phyloP scores from a whole-genome alignment of 64 coral and sea anemone genomes.

The Cladopsammia gracilis region DNA sequence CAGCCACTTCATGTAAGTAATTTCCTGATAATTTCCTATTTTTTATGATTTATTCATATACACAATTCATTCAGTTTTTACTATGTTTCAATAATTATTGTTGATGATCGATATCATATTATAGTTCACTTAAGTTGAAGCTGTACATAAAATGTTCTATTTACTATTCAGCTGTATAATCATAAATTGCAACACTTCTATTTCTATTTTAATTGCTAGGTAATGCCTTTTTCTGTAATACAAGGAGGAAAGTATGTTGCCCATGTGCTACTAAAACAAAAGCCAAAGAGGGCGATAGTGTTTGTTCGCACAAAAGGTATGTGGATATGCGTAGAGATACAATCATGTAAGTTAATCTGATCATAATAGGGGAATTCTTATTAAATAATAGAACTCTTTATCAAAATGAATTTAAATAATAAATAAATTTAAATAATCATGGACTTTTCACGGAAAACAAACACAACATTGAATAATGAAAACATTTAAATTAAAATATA shows the following conservation, averaged over 20 bases:
- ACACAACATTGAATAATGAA: no score
- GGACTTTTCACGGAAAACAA: no score
- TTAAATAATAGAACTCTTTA: neutral
- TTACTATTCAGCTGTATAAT: no score
- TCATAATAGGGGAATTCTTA: no score
- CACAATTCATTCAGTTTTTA: neutral
- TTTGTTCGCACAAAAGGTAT: constrained; percentile 63
- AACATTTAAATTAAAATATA: no score
- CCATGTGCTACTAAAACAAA: constrained; percentile 37
- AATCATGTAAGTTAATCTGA: neutral
- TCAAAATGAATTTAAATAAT: no score
- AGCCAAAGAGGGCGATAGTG: constrained; percentile 42
- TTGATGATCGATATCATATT: no score
- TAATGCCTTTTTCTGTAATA: constrained; percentile 62
- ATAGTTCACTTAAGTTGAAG: no score
- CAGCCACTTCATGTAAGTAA: constrained; percentile 38
- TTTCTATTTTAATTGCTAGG: neutral
- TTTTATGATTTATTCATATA: neutral
- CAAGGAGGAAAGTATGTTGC: constrained; percentile 68
- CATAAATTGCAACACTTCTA: no score
- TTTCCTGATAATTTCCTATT: neutral
- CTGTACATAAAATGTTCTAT: no score
- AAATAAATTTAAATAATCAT: no score
- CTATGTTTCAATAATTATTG: no score
- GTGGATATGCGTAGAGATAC: neutral